Evolutionary conservation across 2,113 vertebrate species (phyloP).

Genomic region (Cynoglossus semilaevis): DNA sequence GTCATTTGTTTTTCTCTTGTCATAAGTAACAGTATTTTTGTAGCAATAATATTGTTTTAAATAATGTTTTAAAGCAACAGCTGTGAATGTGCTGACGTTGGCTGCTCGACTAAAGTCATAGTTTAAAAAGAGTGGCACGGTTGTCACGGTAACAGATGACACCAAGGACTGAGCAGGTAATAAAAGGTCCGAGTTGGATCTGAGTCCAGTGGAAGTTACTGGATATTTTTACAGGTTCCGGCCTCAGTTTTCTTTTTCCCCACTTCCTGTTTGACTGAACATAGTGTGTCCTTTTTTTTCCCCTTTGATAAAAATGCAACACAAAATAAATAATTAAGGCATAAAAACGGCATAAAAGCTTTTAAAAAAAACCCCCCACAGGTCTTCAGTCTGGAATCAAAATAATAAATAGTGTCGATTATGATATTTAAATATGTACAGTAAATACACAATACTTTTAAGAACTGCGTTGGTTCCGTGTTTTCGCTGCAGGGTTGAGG

Average conservation of each 20-base stretch:
- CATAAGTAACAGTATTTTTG: too few relatives aligned
- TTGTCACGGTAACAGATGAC: too few relatives aligned
- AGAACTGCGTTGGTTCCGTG: slow-evolving; percentile 25
- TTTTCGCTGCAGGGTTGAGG: slow-evolving; percentile 47
- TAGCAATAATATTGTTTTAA: too few relatives aligned
- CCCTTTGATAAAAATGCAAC: slow-evolving; percentile 43
- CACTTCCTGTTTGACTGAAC: slow-evolving; percentile 1
- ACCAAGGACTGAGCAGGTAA: not conserved
- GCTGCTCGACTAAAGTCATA: too few relatives aligned
- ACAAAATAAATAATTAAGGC: slow-evolving; percentile 59
- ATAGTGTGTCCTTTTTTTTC: slow-evolving; percentile 54
- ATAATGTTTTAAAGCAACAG: too few relatives aligned
- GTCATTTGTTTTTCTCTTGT: too few relatives aligned
- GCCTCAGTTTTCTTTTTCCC: slow-evolving; percentile 11
- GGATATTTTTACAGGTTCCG: slow-evolving; percentile 30
- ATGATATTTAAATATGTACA: slow-evolving; percentile 37
- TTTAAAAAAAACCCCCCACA: too few relatives aligned
- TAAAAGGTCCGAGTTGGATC: not conserved
- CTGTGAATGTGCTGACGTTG: too few relatives aligned
- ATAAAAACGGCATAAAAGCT: too few relatives aligned
- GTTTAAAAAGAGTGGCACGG: too few relatives aligned
- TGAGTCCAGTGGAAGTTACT: slow-evolving; percentile 58
- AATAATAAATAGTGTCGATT: slow-evolving; percentile 50
- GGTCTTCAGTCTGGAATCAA: slow-evolving; percentile 67
- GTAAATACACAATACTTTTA: slow-evolving; percentile 26